A percentile compares a stretch with the other conserved stretches of the same genome.
These are phyloP conservation scores for Saiga tatarica DNA, from an alignment of 2,113 vertebrate species.

Conservation along the genomic window DNA sequence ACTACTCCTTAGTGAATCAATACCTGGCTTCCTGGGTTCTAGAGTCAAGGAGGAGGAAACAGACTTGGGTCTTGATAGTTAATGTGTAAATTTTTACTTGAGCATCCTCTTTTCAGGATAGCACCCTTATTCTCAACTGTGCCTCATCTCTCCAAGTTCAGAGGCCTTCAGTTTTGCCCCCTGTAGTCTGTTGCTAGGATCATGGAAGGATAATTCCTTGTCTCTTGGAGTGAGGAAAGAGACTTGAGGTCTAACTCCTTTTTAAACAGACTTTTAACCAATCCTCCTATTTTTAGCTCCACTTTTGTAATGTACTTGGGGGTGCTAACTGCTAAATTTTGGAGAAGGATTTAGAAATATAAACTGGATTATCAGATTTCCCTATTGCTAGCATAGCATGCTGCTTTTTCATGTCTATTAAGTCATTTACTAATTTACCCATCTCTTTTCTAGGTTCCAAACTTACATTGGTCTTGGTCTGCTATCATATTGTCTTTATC, in stretches of 20 bases:
- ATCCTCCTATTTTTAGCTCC: background rate
- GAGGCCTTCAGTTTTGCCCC: background rate
- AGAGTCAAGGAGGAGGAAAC: background rate
- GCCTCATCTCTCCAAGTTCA: background rate
- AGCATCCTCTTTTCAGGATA: background rate
- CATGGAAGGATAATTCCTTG: background rate
- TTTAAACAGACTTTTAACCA: background rate
- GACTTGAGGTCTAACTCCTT: background rate
- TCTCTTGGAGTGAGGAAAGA: background rate
- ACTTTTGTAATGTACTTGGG: background rate
- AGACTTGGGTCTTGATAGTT: background rate
- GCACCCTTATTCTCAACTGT: background rate
- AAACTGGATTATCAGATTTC: background rate
- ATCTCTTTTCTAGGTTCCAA: background rate
- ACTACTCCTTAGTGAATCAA: background rate
- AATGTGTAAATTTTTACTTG: background rate
- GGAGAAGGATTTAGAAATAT: background rate
- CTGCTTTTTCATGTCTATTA: background rate
- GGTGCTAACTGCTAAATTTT: background rate
- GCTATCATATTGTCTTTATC: background rate
- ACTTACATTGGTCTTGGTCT: background rate
- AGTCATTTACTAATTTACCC: background rate
- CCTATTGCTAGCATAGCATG: background rate
- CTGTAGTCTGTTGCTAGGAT: background rate
- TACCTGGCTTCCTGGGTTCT: background rate